Evolutionary conservation across 2,113 vertebrate genomes (phyloP), one percentile per base, ranked within the genome.

Genomic region (Danionella cerebrum): DNA sequence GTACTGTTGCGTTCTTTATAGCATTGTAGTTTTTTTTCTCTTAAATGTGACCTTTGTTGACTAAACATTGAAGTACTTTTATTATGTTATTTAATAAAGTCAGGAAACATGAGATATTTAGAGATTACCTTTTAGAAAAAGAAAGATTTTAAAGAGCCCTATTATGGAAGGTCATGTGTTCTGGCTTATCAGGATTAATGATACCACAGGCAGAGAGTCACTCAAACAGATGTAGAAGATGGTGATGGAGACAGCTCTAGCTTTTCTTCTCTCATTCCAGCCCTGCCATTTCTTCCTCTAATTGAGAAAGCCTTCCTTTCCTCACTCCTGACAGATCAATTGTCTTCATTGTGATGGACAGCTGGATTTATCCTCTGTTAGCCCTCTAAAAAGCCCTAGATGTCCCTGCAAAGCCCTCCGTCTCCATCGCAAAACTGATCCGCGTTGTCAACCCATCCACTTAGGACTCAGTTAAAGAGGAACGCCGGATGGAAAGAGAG

Each of bases 161-260:
- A 67, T 53, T 75, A 82, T 80, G 80, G 70, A n/a, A n/a, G n/a
- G 77, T 78, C 77, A 73, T 72, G 63, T 75, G 70, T 64, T 78
- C 67, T 72, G 41, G 58, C 42, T 76, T 77, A 83, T 74, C 67
- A 65, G 78, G 80, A 84, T 83, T 81, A 84, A 86, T 86, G 76
- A 78, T 73, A 78, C 66, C n/a, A 73, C 65, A 81, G 44, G 72
- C 69, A 67, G 78, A 79, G 24, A 54, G 75, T 79, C 50, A 77
- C 75, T 29, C 75, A 54, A 73, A 33, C 75, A 54, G 52, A 62
- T 55, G 11, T 19, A 36, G 60, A 45, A 35, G 51, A 42, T 44
- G 65, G 76, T 77, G 77, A 53, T 19, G 48, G 52, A 54, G 74
- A 69, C 70, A 22, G 47, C 35, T 70, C 58, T 36, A n/a, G n/a